Percentiles rank a stretch among this genome's conserved stretches.
Conservation (phyloP, 2,797 vertebrate genomes). For the Chaetophractus vellerosus region DNA sequence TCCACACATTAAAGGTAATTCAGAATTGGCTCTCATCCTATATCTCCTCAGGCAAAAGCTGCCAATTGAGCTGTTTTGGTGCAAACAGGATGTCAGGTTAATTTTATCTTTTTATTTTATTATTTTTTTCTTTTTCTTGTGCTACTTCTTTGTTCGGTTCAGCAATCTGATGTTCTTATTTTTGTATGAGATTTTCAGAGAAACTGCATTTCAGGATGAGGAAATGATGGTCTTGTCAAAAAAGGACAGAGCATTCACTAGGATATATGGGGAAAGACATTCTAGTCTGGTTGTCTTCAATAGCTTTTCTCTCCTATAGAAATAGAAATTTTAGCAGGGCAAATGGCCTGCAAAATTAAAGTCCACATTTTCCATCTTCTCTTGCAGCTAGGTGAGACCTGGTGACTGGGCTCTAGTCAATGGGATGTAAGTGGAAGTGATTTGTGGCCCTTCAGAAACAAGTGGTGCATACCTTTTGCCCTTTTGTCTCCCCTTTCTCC, state of each 20-base stretch:
- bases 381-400: neutral
- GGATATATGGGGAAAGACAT: slow-evolving; percentile 1
- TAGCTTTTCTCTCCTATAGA: neutral
- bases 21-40: slow-evolving; percentile 47
- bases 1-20: slow-evolving; percentile 70
- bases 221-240: slow-evolving; percentile 64
- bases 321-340: neutral
- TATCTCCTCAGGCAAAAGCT: slow-evolving; percentile 58
- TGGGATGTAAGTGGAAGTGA: no score
- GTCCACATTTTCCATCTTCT: neutral
- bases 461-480: neutral
- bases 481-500: neutral
- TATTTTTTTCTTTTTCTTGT: neutral
- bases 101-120: slow-evolving; percentile 73
- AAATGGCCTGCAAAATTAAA: neutral
- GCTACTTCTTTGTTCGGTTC: slow-evolving; percentile 78
- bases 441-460: neutral
- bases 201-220: neutral
- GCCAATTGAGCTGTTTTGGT: slow-evolving; percentile 78
- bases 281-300: neutral
- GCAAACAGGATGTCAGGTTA: slow-evolving; percentile 75
- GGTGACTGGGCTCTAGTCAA: neutral
- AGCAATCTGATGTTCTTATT: slow-evolving; percentile 75
- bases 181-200: slow-evolving; percentile 60
- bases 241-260: slow-evolving; percentile 37